Evolutionary conservation across 2,888 invertebrate species (phyloP).

Genomic region (Thumatha senex): DNA sequence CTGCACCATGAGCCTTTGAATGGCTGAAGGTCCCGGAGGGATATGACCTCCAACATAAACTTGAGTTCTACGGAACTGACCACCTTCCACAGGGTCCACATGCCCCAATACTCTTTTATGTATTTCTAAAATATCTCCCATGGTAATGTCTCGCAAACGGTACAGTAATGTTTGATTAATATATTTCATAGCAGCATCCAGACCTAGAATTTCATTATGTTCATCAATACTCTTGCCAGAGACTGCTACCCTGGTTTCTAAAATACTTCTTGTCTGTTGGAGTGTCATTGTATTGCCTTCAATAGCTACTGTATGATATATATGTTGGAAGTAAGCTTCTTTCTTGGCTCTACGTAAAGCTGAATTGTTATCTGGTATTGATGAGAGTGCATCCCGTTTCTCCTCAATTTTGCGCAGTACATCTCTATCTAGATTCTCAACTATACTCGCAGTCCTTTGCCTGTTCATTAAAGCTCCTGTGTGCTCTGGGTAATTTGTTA

Average conservation of each 20-base stretch:
- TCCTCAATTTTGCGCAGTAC: slow-evolving; percentile 91
- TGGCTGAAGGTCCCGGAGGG: slow-evolving; percentile 93
- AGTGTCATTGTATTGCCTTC: slow-evolving; percentile 99
- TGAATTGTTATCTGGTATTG: slow-evolving; percentile 90
- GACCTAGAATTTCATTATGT: slow-evolving; percentile 97
- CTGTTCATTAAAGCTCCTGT: slow-evolving; percentile 90
- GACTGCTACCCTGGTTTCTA: slow-evolving; percentile 91
- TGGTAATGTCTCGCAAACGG: slow-evolving; percentile 89
- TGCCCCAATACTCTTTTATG: slow-evolving; percentile 96
- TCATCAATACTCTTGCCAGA: slow-evolving; percentile 97
- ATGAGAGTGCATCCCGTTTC: slow-evolving; percentile 91
- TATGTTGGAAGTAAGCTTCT: slow-evolving; percentile 97
- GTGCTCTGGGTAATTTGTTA: slow-evolving; percentile 93
- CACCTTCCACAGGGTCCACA: slow-evolving; percentile 96
- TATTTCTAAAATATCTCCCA: slow-evolving; percentile 95
- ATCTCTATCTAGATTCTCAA: slow-evolving; percentile 93
- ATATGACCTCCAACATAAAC: slow-evolving; percentile 98
- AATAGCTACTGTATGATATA: slow-evolving; percentile 98
- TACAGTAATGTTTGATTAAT: slow-evolving; percentile 92
- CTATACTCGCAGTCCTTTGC: slow-evolving; percentile 93
- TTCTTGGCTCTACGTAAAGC: slow-evolving; percentile 94
- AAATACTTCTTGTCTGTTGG: slow-evolving; percentile 93
- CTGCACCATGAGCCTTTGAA: slow-evolving; percentile 91
- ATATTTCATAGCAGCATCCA: slow-evolving; percentile 97
- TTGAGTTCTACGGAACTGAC: slow-evolving; percentile 93